Percentiles rank a stretch among this genome's conserved stretches.
Evolutionary conservation across 2,797 vertebrate species (phyloP).

Genomic region (Rhyacichthys aspro): DNA sequence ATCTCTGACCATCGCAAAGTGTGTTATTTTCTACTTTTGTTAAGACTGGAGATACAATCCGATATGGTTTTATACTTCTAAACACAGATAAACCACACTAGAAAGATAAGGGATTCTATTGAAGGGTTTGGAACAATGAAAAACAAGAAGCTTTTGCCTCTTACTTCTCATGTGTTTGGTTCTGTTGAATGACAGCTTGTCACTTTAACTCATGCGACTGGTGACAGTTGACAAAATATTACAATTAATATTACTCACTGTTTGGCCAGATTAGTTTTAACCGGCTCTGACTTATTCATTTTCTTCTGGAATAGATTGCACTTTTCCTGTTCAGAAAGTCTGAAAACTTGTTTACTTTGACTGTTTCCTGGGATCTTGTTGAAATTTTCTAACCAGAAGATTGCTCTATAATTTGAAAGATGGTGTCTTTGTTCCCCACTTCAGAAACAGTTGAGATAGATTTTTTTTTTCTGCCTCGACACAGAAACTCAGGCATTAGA

Average conservation of each 20-base stretch:
- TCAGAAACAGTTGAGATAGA: constrained; percentile 23
- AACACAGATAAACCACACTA: constrained; percentile 28
- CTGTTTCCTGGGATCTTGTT: constrained; percentile 21
- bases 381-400: constrained; percentile 17
- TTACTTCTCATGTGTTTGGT: constrained; percentile 24
- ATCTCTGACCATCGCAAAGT: background rate
- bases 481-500: constrained; percentile 21
- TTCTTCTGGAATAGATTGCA: background rate
- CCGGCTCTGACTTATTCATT: constrained; percentile 20
- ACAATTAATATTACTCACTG: constrained; percentile 40
- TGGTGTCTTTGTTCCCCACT: constrained; percentile 32
- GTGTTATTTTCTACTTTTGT: constrained; percentile 7
- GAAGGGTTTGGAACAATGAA: constrained; percentile 54
- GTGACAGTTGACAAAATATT: constrained; percentile 49
- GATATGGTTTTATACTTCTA: constrained; percentile 23
- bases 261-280: constrained; percentile 29
- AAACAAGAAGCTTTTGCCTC: constrained; percentile 46
- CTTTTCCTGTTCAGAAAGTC: constrained; percentile 32
- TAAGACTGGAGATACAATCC: constrained; percentile 3
- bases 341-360: constrained; percentile 37
- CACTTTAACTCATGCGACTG: constrained; percentile 46
- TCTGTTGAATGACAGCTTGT: constrained; percentile 29
- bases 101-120: constrained; percentile 47
- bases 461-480: constrained; percentile 9
- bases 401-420: constrained; percentile 26